Evolutionary conservation across 1,140 invertebrate genomes (phyloP).

Genomic region (Apis cerana): DNA sequence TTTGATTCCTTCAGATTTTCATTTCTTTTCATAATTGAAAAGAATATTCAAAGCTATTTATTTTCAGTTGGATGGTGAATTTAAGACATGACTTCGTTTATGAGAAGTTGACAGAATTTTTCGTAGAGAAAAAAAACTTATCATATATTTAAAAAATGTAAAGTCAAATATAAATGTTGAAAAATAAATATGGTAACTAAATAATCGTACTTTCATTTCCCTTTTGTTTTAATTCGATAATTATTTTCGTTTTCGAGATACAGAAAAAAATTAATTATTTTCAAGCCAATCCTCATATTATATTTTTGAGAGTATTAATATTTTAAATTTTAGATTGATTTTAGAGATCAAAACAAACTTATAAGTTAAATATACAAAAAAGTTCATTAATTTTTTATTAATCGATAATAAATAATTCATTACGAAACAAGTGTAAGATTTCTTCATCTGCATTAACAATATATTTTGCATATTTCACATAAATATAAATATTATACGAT

Average conservation of each 20-base stretch:
- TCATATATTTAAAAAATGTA: neutral
- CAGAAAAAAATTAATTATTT: neutral
- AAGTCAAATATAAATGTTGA: neutral
- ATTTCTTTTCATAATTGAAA: neutral
- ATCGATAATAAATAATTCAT: too few species aligned
- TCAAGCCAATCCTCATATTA: neutral
- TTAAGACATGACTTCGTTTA: neutral
- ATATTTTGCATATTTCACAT: too few species aligned
- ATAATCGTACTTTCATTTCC: neutral
- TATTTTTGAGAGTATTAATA: too few species aligned
- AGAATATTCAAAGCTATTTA: neutral
- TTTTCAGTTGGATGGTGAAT: neutral
- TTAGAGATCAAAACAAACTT: too few species aligned
- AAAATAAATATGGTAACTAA: neutral
- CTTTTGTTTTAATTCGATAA: neutral
- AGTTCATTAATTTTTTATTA: too few species aligned
- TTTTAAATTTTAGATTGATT: too few species aligned
- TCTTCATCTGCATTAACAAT: too few species aligned
- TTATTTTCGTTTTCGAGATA: neutral
- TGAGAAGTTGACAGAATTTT: neutral
- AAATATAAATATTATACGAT: too few species aligned
- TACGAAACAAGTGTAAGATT: too few species aligned
- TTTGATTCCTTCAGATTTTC: neutral
- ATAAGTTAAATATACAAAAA: too few species aligned
- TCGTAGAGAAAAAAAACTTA: neutral